Conservation (phyloP, 2,113 vertebrate species). For the Indicator indicator region DNA sequence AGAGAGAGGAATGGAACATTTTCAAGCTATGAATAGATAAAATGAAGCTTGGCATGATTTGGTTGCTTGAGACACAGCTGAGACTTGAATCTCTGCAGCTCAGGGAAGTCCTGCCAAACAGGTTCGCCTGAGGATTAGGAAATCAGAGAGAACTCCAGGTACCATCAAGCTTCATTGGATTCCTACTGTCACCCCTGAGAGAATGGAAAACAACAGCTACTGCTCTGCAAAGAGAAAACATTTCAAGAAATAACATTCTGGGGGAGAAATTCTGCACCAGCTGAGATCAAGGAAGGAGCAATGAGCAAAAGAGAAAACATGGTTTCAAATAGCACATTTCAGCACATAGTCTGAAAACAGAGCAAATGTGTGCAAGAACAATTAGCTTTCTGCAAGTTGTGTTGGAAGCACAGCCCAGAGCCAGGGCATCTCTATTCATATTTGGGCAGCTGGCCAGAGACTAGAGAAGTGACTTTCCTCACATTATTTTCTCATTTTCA, state of each 20-base stretch:
- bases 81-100: background rate
- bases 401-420: constrained; percentile 3
- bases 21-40: background rate
- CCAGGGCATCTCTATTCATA: background rate
- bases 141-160: constrained; percentile 33
- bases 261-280: constrained; percentile 27
- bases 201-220: constrained; percentile 25
- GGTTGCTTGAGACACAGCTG: background rate
- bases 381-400: background rate
- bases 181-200: background rate
- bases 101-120: background rate
- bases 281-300: background rate
- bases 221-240: background rate
- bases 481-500: constrained; percentile 61
- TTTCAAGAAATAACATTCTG: constrained; percentile 19
- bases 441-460: constrained; percentile 44
- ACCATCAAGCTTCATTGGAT: constrained; percentile 25
- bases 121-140: background rate
- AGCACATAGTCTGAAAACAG: background rate
- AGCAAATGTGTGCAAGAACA: constrained; percentile 31
- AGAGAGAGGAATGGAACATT: background rate
- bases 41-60: background rate
- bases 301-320: background rate
- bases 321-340: constrained; percentile 25
- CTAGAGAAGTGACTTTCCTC: constrained; percentile 28